phyloP scores from a whole-genome alignment of 2,888 invertebrate genomes.

The Lagria hirta region DNA sequence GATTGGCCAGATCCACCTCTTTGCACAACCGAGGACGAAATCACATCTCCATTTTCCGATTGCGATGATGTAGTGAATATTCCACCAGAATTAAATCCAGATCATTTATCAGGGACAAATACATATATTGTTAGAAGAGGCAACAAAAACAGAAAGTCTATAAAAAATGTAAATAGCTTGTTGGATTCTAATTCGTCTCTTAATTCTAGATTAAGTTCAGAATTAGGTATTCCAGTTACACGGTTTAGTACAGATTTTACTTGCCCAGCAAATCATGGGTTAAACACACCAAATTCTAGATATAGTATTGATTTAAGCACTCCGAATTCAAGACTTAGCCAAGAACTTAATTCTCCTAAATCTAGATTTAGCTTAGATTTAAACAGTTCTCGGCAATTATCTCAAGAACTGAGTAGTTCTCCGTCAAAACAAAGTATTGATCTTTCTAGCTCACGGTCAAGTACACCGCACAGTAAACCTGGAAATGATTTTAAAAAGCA shows the following conservation, averaged over 20 bases:
- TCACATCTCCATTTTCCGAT: conserved; percentile 71
- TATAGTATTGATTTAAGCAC: conserved; percentile 70
- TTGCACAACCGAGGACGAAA: conserved; percentile 66
- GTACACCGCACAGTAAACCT: conserved; percentile 57
- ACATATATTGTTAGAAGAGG: conserved; percentile 82
- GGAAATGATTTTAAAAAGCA: conserved; percentile 68
- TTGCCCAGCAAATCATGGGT: conserved; percentile 60
- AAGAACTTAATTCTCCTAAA: conserved; percentile 62
- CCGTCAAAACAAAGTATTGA: conserved; percentile 48
- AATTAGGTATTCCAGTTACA: conserved; percentile 62
- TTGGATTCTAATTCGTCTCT: conserved; percentile 60
- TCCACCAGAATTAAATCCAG: conserved; percentile 48
- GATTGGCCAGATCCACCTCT: conserved; percentile 76
- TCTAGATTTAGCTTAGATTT: conserved; percentile 64
- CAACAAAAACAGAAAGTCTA: conserved; percentile 65
- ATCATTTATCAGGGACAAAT: conserved; percentile 63
- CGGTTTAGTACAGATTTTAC: conserved; percentile 60
- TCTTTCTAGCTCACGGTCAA: conserved; percentile 49
- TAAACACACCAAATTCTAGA: conserved; percentile 65
- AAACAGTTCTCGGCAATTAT: conserved; percentile 55
- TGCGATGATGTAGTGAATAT: conserved; percentile 53
- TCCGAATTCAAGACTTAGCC: conserved; percentile 59
- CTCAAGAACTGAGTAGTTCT: conserved; percentile 48
- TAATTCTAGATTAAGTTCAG: conserved; percentile 65
- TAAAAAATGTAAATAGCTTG: conserved; percentile 62